Evolutionary conservation across 1,140 invertebrate genomes (phyloP).

Genomic region (Camponotus floridanus): DNA sequence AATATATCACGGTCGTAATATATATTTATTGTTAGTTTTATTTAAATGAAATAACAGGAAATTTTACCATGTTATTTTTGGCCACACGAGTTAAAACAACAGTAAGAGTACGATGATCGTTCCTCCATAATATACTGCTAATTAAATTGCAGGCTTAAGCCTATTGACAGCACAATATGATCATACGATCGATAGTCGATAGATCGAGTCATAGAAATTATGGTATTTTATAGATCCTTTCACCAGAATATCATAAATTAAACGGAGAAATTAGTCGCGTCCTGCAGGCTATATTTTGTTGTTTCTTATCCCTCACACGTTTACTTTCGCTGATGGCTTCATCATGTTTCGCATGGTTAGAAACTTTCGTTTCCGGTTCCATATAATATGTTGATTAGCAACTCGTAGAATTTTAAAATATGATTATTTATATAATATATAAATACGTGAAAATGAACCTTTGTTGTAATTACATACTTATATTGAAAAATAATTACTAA

Average conservation of each 20-base stretch:
- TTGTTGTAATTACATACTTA: conserved; percentile 5
- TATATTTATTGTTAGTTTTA: conserved; percentile 29
- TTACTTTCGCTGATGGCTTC: conserved; percentile 80
- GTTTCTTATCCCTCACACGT: conserved; percentile 58
- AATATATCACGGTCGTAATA: background rate
- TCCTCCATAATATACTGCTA: conserved; percentile 68
- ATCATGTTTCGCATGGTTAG: conserved; percentile 67
- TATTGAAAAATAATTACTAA: background rate
- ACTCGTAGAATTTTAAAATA: background rate
- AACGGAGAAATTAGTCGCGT: conserved; percentile 80
- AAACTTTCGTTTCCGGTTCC: conserved; percentile 52
- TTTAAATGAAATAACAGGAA: background rate
- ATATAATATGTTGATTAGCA: conserved; percentile 15
- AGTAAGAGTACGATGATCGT: conserved; percentile 19
- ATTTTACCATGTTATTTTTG: background rate
- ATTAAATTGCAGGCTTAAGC: conserved; percentile 56
- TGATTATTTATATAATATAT: too few relatives aligned
- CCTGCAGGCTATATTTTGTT: conserved; percentile 72
- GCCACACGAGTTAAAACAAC: background rate
- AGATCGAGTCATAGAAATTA: conserved; percentile 67
- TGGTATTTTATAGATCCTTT: conserved; percentile 74
- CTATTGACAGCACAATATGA: conserved; percentile 18
- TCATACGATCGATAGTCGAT: conserved; percentile 49
- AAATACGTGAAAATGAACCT: background rate
- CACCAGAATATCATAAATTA: conserved; percentile 81